Evolutionary conservation across 2,113 vertebrate species (phyloP).

Genomic region (Daphoenositta chrysoptera): DNA sequence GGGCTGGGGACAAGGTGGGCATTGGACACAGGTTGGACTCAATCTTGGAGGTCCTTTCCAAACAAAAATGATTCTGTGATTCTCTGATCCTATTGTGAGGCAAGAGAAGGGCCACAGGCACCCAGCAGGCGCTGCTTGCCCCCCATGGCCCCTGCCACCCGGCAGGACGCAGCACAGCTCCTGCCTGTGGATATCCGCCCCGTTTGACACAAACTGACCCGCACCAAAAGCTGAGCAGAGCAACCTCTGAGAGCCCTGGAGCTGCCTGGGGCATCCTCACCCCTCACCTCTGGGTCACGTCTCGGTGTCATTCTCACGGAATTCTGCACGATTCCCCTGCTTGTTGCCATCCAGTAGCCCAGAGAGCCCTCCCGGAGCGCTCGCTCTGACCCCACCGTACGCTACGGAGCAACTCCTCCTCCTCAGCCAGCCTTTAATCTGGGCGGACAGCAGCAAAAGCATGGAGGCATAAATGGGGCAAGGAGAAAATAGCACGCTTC

Average conservation of each 20-base stretch:
- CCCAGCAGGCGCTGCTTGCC: background rate
- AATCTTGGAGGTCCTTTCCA: background rate
- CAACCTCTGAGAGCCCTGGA: background rate
- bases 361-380: background rate
- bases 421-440: constrained; percentile 6
- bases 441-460: constrained; percentile 20
- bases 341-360: background rate
- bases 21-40: rapidly evolving
- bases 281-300: background rate
- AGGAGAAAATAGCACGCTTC: constrained; percentile 24
- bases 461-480: background rate
- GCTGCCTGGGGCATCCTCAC: background rate
- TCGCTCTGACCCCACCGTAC: rapidly evolving
- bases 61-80: background rate
- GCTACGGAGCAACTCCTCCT: background rate
- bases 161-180: background rate
- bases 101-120: background rate
- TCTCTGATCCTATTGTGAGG: background rate
- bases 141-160: background rate
- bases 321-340: rapidly evolving
- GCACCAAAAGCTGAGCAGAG: rapidly evolving
- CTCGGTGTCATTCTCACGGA: rapidly evolving
- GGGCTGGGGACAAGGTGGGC: background rate
- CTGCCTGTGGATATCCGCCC: background rate
- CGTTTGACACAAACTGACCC: background rate